These are phyloP conservation scores for Phycodurus eques DNA, from an alignment of 2,113 vertebrate species.

Conservation along the genomic window DNA sequence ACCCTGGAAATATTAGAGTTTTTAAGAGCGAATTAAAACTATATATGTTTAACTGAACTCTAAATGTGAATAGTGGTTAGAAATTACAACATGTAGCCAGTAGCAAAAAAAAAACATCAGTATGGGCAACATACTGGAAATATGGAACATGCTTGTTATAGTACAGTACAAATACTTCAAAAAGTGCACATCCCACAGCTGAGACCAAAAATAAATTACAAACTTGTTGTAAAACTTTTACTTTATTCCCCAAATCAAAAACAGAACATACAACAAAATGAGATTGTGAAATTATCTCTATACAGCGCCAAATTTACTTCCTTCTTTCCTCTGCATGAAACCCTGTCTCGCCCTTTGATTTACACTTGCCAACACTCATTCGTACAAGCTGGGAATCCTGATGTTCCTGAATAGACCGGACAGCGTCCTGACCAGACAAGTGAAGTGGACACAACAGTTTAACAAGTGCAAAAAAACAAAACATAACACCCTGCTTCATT, in stretches of 20 bases:
- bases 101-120: background rate
- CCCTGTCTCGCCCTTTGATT: constrained; percentile 56
- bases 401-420: constrained; percentile 43
- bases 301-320: constrained; percentile 75
- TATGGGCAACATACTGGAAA: too few relatives aligned
- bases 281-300: constrained; percentile 72
- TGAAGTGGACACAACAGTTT: constrained; percentile 39
- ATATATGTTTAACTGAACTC: too few relatives aligned
- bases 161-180: background rate
- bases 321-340: constrained; percentile 59
- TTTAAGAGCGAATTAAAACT: constrained; percentile 31
- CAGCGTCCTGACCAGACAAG: constrained; percentile 9
- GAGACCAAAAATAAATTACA: background rate
- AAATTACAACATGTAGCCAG: background rate
- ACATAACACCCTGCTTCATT: background rate
- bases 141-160: background rate
- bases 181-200: background rate
- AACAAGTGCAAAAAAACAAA: constrained; percentile 44
- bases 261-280: constrained; percentile 74
- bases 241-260: constrained; percentile 74
- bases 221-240: constrained; percentile 76
- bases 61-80: background rate
- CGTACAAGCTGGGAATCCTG: constrained; percentile 56
- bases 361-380: constrained; percentile 29
- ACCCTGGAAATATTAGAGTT: too few relatives aligned